These are phyloP conservation scores for Calameuta pallipes DNA, from an alignment of 2,888 invertebrate genomes.

Conservation along the genomic window DNA sequence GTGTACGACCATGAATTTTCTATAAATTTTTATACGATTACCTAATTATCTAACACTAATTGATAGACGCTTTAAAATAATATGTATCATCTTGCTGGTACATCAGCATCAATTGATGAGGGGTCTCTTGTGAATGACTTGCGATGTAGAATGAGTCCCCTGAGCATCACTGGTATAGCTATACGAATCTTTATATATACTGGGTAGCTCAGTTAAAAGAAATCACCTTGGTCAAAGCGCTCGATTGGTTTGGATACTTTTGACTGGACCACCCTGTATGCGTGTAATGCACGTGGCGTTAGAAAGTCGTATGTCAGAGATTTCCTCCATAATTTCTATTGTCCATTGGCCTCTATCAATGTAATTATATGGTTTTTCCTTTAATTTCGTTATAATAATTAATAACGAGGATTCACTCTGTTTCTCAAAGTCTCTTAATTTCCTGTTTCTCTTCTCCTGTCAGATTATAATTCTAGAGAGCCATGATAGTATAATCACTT, in stretches of 20 bases:
- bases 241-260: too few relatives aligned
- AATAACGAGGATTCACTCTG: background rate
- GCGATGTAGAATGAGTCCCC: background rate
- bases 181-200: background rate
- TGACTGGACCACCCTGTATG: background rate
- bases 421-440: background rate
- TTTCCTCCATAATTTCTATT: conserved; percentile 27
- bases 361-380: background rate
- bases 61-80: background rate
- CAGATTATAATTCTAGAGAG: background rate
- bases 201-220: background rate
- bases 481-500: background rate
- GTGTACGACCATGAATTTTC: background rate
- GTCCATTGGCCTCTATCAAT: background rate
- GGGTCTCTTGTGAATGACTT: background rate
- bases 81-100: background rate
- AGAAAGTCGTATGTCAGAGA: conserved; percentile 54
- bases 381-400: background rate
- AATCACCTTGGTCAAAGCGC: background rate
- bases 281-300: conserved; percentile 18
- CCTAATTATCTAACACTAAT: background rate
- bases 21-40: background rate
- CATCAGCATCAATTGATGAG: background rate
- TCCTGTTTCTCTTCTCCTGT: background rate
- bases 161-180: background rate